Evolutionary conservation across 2,888 invertebrate species (phyloP), one percentile per base, ranked within the genome.

Genomic region (Neria commutata): DNA sequence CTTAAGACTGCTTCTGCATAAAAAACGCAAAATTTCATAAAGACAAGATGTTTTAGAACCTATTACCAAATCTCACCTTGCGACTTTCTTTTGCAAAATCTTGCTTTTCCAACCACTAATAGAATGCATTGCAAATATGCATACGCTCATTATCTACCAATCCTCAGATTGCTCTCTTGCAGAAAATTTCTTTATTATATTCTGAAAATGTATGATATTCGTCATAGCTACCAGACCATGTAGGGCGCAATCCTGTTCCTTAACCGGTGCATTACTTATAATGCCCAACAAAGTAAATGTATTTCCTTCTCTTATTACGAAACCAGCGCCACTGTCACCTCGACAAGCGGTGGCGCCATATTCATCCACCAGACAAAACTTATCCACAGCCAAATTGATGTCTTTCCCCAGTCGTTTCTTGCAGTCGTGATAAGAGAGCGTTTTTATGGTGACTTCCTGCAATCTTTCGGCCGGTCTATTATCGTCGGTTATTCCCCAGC

Each of bases 331-430:
- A 59, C 68, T 68, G 40, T 70, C 69, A 21, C 67, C 67, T 33
- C 56, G 17, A 26, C 70, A 70, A 6, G 64, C 57, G 14, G 61
- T 46, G 46, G 45, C 62, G 21, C 67, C 71, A 45, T 60, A 54
- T 6, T 48, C 23, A 50, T 58, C 60, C 11, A 67, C 66, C 25
- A 73, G 68, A 64, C 76, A 76, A 51, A 75, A 72, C 63, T 76
- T 76, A 61, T 76, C 76, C 11, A 52, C 46, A 0, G 72, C 69
- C 23, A 76, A 54, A 49, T 56, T 67, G 2, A 24, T 24, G n/a
- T 67, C 4, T 11, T 64, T 62, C 56, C 48, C 25, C 8, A 58
- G 57, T 17, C 52, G 49, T 4, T 4, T 5, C n/a, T 37, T 37
- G 54, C 75, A 75, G 16, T 62, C 54, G 3, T 58, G 25, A 34